Evolutionary conservation across 2,888 invertebrate species (phyloP).

Genomic region (Hydropsyche betteni): DNA sequence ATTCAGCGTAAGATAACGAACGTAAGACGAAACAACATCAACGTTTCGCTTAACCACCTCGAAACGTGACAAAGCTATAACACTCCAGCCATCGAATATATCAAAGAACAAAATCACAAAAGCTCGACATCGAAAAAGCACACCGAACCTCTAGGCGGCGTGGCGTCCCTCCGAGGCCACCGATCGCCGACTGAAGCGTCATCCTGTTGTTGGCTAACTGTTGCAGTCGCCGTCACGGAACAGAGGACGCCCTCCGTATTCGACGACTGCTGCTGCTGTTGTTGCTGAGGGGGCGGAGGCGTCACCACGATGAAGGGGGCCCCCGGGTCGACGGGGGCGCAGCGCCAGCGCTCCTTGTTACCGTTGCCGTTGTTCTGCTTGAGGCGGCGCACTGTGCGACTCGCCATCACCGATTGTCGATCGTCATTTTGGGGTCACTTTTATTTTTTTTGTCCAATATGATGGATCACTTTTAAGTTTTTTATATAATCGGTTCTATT

Average conservation of each 20-base stretch:
- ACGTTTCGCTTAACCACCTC: no score
- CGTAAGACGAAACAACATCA: no score
- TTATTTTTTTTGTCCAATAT: slow-evolving; percentile 24
- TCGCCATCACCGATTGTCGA: slow-evolving; percentile 68
- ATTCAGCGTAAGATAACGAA: no score
- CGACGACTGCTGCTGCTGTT: no score
- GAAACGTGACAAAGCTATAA: no score
- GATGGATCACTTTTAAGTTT: no score
- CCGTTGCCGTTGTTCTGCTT: slow-evolving; percentile 67
- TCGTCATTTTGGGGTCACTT: slow-evolving; percentile 50
- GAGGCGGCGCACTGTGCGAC: slow-evolving; percentile 76
- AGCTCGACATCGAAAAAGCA: not conserved
- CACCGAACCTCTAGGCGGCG: slow-evolving; percentile 38
- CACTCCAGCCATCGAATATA: not conserved
- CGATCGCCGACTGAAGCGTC: slow-evolving; percentile 28
- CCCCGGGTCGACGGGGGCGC: slow-evolving; percentile 54
- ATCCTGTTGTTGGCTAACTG: slow-evolving; percentile 38
- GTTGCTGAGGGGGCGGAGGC: slow-evolving; percentile 54
- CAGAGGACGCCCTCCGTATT: slow-evolving; percentile 47
- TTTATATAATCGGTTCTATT: no score
- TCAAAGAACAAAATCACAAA: not conserved
- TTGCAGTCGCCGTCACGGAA: slow-evolving; percentile 47
- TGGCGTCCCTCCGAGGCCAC: slow-evolving; percentile 35
- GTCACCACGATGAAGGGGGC: slow-evolving; percentile 58
- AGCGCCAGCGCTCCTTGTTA: slow-evolving; percentile 54